Base-by-base conservation (phyloP, 1,140 invertebrate species). In the Drosophila dunni region DNA sequence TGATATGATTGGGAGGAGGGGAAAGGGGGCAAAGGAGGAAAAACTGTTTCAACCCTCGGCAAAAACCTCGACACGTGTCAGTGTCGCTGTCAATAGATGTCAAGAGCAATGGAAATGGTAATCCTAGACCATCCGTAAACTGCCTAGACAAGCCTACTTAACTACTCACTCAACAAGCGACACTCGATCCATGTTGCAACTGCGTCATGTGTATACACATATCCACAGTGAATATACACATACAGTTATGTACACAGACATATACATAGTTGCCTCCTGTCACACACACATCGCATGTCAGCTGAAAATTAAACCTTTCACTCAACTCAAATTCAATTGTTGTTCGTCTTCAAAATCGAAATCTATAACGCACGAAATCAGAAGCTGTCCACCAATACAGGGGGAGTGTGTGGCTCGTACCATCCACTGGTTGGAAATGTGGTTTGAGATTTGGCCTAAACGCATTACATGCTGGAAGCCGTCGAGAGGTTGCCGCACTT, bases 261-360 rank as follows among this genome's bases (percentile, higher is more conserved):
- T 13, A 48, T n/a, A 20, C n/a, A 45, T 36, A 53, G 15, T 53
- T 53, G 50, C 50, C 48, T 24, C n/a, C 11, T 24, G 38, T 40
- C 33, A 40, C 38, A 29, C 50, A 50, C n/a, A 38, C 74, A 70
- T 82, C 65, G 79, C 75, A 78, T 82, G 79, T 70, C 76, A 71
- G 79, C 50, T 74, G 79, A 82, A 82, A 82, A 82, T 82, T 82
- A 82, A 82, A 82, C 79, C 79, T 82, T 82, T 82, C 79, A 82
- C 79, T 81, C 79, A 82, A 69, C 79, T 66, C 61, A 77, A 79
- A 77, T 64, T 77, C 69, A 77, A 77, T 73, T 73, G 77, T 79
- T 79, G 70, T 66, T 51, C 72, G 74, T 75, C 79, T 78, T 75
- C 64, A 53, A 67, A 82, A 75, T 82, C 79, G 75, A 82, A 82